A percentile compares a stretch with the other conserved stretches of the same genome.
phyloP scores from a whole-genome alignment of 2,888 invertebrate genomes.

The Hirtodrosophila cameraria region DNA sequence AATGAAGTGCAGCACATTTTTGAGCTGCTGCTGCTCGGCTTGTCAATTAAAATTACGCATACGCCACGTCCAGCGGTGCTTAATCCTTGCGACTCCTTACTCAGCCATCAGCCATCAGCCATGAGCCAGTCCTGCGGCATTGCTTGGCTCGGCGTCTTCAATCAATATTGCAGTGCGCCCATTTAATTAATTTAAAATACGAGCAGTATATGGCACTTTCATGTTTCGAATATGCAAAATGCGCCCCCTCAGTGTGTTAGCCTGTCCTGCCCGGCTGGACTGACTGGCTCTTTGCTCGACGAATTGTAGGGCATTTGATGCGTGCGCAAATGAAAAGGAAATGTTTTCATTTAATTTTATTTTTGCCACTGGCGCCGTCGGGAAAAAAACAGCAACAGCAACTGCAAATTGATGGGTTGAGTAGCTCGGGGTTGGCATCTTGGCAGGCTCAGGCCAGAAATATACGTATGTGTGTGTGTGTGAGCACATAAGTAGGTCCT shows the following conservation, averaged over 20 bases:
- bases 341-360: slow-evolving; percentile 82
- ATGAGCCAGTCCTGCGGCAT: neutral
- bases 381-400: slow-evolving; percentile 64
- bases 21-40: slow-evolving; percentile 34
- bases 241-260: slow-evolving; percentile 35
- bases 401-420: slow-evolving; percentile 2
- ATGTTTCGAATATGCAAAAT: slow-evolving; percentile 57
- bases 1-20: slow-evolving; percentile 55
- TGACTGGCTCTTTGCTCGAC: slow-evolving; percentile 20
- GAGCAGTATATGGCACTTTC: slow-evolving; percentile 49
- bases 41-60: slow-evolving; percentile 74
- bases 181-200: slow-evolving; percentile 75
- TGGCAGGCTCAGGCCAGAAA: slow-evolving; percentile 25
- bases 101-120: neutral
- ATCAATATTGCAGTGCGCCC: slow-evolving; percentile 68
- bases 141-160: slow-evolving; percentile 38
- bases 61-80: slow-evolving; percentile 22
- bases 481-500: slow-evolving; percentile 63
- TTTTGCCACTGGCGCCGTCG: slow-evolving; percentile 72
- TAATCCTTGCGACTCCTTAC: slow-evolving; percentile 1
- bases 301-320: slow-evolving; percentile 60
- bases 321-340: slow-evolving; percentile 79
- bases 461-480: slow-evolving; percentile 15
- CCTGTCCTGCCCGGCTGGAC: slow-evolving; percentile 29
- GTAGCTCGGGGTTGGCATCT: slow-evolving; percentile 32